Percentiles rank a stretch among this genome's conserved stretches.
These are phyloP conservation scores for Triops cancriformis DNA, from an alignment of 1,140 invertebrate genomes.

Conservation along the genomic window DNA sequence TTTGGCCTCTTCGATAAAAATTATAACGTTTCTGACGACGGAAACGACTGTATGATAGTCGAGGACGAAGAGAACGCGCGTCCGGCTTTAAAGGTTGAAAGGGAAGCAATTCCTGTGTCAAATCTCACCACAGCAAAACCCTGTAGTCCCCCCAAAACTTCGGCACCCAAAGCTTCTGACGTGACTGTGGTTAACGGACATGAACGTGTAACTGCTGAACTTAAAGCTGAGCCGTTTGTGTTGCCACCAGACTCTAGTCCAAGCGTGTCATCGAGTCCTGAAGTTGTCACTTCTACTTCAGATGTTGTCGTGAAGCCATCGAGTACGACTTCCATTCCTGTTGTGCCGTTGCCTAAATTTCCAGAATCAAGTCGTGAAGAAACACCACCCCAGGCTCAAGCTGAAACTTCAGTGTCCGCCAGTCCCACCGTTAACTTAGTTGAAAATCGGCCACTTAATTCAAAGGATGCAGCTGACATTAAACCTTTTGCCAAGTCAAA, in stretches of 20 bases:
- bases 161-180: neutral
- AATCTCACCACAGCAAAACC: neutral
- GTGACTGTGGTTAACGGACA: neutral
- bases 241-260: neutral
- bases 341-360: neutral
- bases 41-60: neutral
- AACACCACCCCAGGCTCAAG: neutral
- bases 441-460: neutral
- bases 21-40: neutral
- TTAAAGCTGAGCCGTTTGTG: neutral
- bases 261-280: neutral
- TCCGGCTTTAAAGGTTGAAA: slow-evolving; percentile 18
- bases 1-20: neutral
- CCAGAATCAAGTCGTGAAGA: neutral
- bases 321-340: neutral
- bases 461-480: too few species aligned
- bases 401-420: neutral
- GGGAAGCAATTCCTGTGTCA: neutral
- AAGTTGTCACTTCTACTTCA: neutral
- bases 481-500: too few species aligned
- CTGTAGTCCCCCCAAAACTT: neutral
- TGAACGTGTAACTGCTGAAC: neutral
- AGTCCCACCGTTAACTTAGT: neutral
- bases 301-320: neutral
- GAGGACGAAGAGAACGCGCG: neutral